These are phyloP conservation scores for Benitochromis conjunctus DNA, from an alignment of 2,113 vertebrate species.

Conservation along the genomic window DNA sequence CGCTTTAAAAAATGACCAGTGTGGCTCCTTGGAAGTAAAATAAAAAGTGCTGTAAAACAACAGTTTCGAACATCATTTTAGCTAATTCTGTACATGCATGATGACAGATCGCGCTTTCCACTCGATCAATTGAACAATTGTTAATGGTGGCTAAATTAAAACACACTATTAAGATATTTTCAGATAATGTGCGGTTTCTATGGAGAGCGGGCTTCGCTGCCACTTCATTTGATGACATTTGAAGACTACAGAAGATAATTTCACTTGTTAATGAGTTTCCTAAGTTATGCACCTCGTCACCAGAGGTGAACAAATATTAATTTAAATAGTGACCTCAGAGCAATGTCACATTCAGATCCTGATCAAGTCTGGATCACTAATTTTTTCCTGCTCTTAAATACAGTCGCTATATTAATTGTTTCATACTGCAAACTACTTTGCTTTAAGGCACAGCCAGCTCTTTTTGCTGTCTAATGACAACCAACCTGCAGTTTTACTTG, in stretches of 20 bases:
- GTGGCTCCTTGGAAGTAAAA: neutral
- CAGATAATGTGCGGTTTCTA: neutral
- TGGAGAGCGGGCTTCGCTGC: neutral
- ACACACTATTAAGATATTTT: neutral
- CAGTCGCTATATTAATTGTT: neutral
- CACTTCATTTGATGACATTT: neutral
- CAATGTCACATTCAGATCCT: neutral
- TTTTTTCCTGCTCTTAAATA: neutral
- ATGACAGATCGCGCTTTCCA: accelerated
- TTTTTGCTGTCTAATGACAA: neutral
- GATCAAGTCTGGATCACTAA: neutral
- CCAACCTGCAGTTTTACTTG: neutral
- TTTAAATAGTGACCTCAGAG: neutral
- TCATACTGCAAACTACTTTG: neutral
- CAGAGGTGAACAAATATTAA: neutral
- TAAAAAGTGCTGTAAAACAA: neutral
- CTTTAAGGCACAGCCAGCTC: neutral
- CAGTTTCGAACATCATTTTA: neutral
- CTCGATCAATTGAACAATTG: neutral
- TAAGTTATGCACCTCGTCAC: neutral
- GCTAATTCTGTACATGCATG: neutral
- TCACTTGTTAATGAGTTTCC: neutral
- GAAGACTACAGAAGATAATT: neutral
- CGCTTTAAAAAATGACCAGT: neutral
- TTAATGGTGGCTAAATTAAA: neutral